A percentile compares a stretch with the other conserved stretches of the same genome.
phyloP scores from a whole-genome alignment of 2,888 invertebrate genomes.

The Oxycera nigricornis region DNA sequence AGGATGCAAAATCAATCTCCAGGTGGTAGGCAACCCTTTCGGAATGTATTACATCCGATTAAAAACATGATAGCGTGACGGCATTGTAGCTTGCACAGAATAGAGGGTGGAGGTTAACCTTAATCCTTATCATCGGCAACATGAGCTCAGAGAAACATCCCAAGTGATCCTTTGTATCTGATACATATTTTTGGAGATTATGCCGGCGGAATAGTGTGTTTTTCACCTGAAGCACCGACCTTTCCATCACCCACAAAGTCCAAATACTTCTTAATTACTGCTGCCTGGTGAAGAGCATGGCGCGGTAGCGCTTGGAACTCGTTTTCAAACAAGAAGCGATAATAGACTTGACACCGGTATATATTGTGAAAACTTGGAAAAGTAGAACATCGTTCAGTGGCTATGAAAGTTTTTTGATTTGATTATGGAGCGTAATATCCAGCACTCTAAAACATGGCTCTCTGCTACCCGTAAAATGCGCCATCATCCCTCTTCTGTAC shows the following conservation, averaged over 20 bases:
- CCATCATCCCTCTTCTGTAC: no score
- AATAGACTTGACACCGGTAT: not conserved
- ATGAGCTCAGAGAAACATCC: not conserved
- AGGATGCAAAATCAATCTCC: not conserved
- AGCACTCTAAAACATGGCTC: not conserved
- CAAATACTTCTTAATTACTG: constrained; percentile 5
- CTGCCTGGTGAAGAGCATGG: not conserved
- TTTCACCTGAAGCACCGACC: not conserved
- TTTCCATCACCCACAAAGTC: no score
- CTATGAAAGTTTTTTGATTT: constrained; percentile 22
- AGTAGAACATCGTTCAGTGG: not conserved
- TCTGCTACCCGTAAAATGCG: no score
- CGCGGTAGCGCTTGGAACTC: not conserved
- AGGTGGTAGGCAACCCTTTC: not conserved
- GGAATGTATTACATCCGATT: not conserved
- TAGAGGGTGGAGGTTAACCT: not conserved
- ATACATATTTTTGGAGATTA: not conserved
- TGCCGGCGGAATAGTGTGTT: not conserved
- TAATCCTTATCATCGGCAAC: not conserved
- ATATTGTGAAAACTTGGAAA: not conserved
- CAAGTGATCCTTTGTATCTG: not conserved
- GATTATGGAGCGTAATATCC: not conserved
- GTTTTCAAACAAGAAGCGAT: not conserved
- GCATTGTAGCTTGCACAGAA: no score
- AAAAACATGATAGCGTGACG: not conserved